Evolutionary conservation across 2,888 invertebrate genomes (phyloP), one percentile per base, ranked within the genome.

Genomic region (Aspidiotus rigidus): DNA sequence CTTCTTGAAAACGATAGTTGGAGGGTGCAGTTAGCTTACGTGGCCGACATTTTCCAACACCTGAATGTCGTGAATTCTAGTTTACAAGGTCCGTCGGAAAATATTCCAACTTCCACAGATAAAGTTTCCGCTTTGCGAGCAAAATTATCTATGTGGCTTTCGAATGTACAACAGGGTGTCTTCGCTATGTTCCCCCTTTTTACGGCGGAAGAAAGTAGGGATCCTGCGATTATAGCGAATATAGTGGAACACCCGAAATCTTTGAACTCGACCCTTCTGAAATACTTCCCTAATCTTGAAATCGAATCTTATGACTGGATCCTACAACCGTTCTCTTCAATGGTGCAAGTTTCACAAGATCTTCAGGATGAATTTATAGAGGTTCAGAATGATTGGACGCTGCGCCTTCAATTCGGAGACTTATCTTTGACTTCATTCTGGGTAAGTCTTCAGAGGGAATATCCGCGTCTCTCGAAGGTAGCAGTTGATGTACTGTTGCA

Each of bases 401-500:
- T 49, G n/a, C 49, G n/a, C n/a, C 49, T 49, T n/a, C 10, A 49
- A 49, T 49, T 49, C 49, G n/a, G 49, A 13, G 49, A 49, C 10
- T 11, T 49, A 13, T 49, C 6, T 49, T 11, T 49, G 49, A 49
- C 11, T n/a, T 13, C 11, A 13, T 49, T 49, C n/a, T 49, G 49
- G 49, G n/a, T 49, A 11, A 49, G 49, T 49, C n/a, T 49, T n/a
- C 49, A 49, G 3, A 49, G n/a, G 10, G 49, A 49, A 49, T 49
- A 49, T 49, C 49, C 49, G n/a, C 49, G n/a, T n/a, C 49, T 49
- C n/a, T 49, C 49, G 11, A 49, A 49, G n/a, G 49, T 6, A 49
- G 49, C 49, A 49, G 49, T 49, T 49, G 49, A 49, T n/a, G n/a
- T 49, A 49, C 49, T 49, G n/a, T 49, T 49, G n/a, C 49, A 49